These are phyloP conservation scores for Toxostoma redivivum DNA, from an alignment of 2,113 vertebrate genomes.

Conservation along the genomic window DNA sequence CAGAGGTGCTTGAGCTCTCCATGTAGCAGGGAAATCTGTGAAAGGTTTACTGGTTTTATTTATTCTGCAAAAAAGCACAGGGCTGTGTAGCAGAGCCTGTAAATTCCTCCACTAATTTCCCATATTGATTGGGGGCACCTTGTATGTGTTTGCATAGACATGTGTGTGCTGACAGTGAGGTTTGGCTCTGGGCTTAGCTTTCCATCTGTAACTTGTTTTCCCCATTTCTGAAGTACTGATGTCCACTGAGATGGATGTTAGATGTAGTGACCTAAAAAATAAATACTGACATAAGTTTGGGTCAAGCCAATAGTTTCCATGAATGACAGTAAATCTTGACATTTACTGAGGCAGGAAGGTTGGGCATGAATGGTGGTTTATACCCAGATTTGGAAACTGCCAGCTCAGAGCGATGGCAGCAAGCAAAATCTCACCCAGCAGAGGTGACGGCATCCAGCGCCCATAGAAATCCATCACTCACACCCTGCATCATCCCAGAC, in stretches of 20 bases:
- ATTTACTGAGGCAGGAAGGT: background rate
- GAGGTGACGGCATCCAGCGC: background rate
- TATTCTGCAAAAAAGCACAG: background rate
- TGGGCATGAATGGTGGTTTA: background rate
- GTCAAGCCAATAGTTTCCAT: background rate
- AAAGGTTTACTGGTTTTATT: background rate
- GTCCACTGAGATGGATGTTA: background rate
- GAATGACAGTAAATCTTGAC: background rate
- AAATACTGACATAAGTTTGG: background rate
- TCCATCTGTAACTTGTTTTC: background rate
- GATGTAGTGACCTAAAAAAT: background rate
- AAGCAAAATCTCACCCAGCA: background rate
- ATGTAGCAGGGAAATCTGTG: background rate
- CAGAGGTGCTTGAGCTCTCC: rapidly evolving
- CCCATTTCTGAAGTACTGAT: background rate
- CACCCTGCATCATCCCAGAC: rapidly evolving
- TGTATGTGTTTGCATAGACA: rapidly evolving
- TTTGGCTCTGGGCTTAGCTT: background rate
- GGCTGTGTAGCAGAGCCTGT: background rate
- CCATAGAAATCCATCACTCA: background rate
- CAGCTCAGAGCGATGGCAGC: background rate
- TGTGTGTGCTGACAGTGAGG: background rate
- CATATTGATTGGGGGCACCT: background rate
- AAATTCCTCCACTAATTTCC: background rate
- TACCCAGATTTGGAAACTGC: background rate